Evolutionary conservation across 2,797 vertebrate species (phyloP).

Genomic region (Anableps anableps): DNA sequence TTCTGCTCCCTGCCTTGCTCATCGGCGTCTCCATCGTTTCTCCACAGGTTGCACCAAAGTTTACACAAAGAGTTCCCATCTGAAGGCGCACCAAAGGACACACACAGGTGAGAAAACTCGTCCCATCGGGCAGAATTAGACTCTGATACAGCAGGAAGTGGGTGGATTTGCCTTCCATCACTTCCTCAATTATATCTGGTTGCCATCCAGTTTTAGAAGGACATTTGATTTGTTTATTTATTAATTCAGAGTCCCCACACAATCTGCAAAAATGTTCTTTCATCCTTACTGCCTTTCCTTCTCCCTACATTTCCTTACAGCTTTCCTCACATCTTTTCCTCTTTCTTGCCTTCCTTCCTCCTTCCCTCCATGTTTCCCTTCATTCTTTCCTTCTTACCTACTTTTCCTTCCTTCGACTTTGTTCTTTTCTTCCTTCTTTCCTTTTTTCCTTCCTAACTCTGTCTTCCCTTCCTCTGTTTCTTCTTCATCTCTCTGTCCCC

Average conservation of each 20-base stretch:
- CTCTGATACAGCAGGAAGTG: background rate
- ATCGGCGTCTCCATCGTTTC: constrained; percentile 32
- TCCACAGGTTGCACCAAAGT: constrained; percentile 90
- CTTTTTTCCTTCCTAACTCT: background rate
- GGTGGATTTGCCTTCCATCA: background rate
- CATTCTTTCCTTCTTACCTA: background rate
- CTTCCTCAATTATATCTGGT: background rate
- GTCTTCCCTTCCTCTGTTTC: background rate
- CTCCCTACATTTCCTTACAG: background rate
- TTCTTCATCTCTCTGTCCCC: background rate
- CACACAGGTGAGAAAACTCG: constrained; percentile 87
- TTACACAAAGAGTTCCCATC: constrained; percentile 96
- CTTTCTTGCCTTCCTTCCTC: background rate
- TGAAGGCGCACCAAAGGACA: constrained; percentile 94
- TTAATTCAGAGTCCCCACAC: background rate
- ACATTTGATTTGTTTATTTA: constrained; percentile 1
- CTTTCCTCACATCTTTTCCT: background rate
- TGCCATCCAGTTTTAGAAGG: background rate
- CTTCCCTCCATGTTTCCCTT: background rate
- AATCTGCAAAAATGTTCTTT: background rate
- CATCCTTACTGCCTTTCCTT: background rate
- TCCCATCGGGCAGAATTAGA: background rate
- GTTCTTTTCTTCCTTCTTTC: background rate
- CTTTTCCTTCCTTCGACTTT: background rate
- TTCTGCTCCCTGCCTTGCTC: background rate